Base-by-base conservation (phyloP, 2,888 invertebrate genomes). In the Epirrhoe alternata region DNA sequence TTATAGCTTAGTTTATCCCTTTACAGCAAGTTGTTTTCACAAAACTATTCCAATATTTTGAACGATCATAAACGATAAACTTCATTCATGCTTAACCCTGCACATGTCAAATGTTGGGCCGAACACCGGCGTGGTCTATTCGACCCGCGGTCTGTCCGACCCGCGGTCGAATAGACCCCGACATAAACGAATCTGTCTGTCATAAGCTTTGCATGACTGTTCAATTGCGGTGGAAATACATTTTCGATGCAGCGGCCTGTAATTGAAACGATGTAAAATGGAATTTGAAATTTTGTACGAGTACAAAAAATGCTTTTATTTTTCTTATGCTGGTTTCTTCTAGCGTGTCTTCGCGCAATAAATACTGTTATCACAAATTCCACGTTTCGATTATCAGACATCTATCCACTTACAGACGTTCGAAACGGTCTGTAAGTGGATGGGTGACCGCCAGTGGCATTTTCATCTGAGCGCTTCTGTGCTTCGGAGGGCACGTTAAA, bases 181-280 rank as follows among this genome's bases (percentile, higher is more conserved):
- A 53, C 64, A 42, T 51, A 61, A 68, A 64, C 61, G 60, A 61
- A 68, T 68, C 67, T 68, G 67, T 56, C 63, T 63, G 66, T 64
- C 63, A 53, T 35, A 42, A 49, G 57, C 54, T 60, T 60, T 52
- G 52, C 61, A 68, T 49, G 57, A 64, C 64, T 53, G 64, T 57
- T 64, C 53, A 51, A 61, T 68, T 59, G 61, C 24, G 57, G 55
- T 49, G 17, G 63, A 63, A 61, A 68, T 64, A 64, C 56, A 56
- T 62, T 62, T 63, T 38, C 59, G 59, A 55, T 58, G 57, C 33
- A 45, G 14, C 56, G 30, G 16, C 8, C 51, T 51, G 56, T 56
- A 30, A 55, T 50, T 55, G 33, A 53, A 45, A 61, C 50, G 24
- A n/a, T 52, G 58, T 38, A 47, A 61, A 50, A 16, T 14, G 17